phyloP scores from a whole-genome alignment of 2,797 vertebrate genomes.

The Rhinogobio ventralis region DNA sequence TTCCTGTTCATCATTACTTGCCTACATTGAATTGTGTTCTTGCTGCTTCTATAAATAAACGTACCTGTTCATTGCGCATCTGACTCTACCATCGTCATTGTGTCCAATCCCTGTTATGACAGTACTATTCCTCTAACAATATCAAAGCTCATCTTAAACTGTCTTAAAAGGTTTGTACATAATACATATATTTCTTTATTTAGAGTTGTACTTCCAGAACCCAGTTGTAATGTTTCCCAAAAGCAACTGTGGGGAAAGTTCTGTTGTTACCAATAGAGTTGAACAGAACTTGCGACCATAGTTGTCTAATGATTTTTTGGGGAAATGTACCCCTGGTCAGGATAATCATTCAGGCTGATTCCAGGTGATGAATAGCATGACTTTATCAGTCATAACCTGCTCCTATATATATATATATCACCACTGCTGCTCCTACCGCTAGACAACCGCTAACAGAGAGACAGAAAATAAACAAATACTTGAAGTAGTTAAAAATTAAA shows the following conservation, averaged over 20 bases:
- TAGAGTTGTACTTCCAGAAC: not conserved
- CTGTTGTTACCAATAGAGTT: not conserved
- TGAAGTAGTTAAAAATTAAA: not conserved
- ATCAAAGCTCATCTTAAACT: not conserved
- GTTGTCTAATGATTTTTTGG: not conserved
- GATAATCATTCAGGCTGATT: constrained; percentile 39
- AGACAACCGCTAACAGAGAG: constrained; percentile 52
- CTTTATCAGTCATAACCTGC: constrained; percentile 67
- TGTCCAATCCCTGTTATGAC: not conserved
- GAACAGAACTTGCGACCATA: not conserved
- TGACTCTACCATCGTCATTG: not conserved
- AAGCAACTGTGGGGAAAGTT: not conserved
- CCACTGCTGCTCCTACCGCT: constrained; percentile 65
- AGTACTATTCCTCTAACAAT: not conserved
- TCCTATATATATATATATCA: constrained; percentile 72
- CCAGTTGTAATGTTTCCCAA: not conserved
- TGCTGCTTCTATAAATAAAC: not conserved
- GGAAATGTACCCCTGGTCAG: not conserved
- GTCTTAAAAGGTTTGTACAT: not conserved
- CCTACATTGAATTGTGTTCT: not conserved
- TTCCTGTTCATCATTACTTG: not conserved
- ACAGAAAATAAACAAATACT: not conserved
- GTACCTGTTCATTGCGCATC: not conserved
- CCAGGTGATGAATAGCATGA: constrained; percentile 52
- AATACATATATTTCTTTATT: not conserved